Evolutionary conservation across 2,113 vertebrate genomes (phyloP), one percentile per base, ranked within the genome.

Genomic region (Lampris megalopsis): DNA sequence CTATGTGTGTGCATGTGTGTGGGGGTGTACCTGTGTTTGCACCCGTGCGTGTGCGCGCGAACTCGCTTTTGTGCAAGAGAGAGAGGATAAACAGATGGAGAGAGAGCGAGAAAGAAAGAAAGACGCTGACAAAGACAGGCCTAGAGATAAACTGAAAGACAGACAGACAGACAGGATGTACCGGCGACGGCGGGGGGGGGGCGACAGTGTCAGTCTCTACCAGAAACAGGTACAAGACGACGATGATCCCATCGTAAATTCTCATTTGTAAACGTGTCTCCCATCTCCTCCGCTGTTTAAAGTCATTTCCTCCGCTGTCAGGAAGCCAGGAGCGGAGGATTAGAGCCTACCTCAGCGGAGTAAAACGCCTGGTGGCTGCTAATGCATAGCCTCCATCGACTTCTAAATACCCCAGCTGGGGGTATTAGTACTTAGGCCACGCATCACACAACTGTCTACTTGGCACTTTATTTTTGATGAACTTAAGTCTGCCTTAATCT

Each of bases 401-500:
- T 59, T 69, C 74, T 79, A 87, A 90, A 88, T 81, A 86, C 68
- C 82, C 74, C 84, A 82, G 88, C 79, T 86, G 88, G 79, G 80
- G 82, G 81, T 73, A 82, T 86, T 81, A 81, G 78, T 67, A 81
- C 80, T 67, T 73, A 84, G 80, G 84, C 83, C 76, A 86, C 82
- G 86, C 82, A 83, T 85, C 86, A 86, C 82, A 80, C 84, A 84
- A 82, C 82, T 87, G 90, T 90, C 86, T 80, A 91, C 91, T 88
- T 90, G 84, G 88, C 90, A 88, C 86, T 86, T 87, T 88, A 86
- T 86, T 91, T 88, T 80, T 90, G 89, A 91, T 90, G 87, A 87
- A 88, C 84, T 86, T 91, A 90, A 92, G 83, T 86, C 86, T 37
- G 73, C 72, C 64, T 87, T 90, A 91, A 91, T 91, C 90, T 90